Evolutionary conservation across 2,888 invertebrate species (phyloP), one percentile per base, ranked within the genome.

Genomic region (Parnassius glacialis): DNA sequence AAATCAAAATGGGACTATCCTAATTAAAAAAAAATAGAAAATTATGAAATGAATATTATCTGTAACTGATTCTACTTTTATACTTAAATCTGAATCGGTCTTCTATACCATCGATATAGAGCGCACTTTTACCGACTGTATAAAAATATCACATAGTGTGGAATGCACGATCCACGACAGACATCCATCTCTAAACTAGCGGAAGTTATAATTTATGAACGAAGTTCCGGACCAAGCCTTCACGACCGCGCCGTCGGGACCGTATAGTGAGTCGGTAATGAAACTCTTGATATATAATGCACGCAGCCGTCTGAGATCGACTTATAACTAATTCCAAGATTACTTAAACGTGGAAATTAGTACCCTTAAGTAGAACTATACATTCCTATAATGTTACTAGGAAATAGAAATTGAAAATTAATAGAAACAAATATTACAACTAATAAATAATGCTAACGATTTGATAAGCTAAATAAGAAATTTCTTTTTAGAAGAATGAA

Each of bases 121-220:
- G 3, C 3, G 25, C 25, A 25, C 25, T 5, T 25, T 25, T 25
- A 25, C 25, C 5, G 25, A 25, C 3, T 56, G n/a, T n/a, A 34
- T 12, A 9, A 1, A 70, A 70, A 70, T 67, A 59, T 64, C 81
- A 62, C 68, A 76, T 72, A 71, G 69, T 89, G 81, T 83, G 73
- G 3, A 16, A 34, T 56, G 41, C 70, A 47, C 53, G 64, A 12
- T 56, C 42, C 70, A 47, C 53, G 64, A 10, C 16, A 52, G 45
- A 63, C 73, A 83, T 81, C 78, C 77, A 79, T 80, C 82, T 80
- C 75, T 79, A 78, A 87, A 89, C 89, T 88, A 87, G 73, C 86
- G 89, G 89, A 89, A 87, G 87, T 89, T 88, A 90, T 90, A 87
- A 90, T 88, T 90, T 90, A 90, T 90, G 88, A 72, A 90, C 71